Base-by-base conservation (phyloP, 2,888 invertebrate species). In the Copidosoma aretas region DNA sequence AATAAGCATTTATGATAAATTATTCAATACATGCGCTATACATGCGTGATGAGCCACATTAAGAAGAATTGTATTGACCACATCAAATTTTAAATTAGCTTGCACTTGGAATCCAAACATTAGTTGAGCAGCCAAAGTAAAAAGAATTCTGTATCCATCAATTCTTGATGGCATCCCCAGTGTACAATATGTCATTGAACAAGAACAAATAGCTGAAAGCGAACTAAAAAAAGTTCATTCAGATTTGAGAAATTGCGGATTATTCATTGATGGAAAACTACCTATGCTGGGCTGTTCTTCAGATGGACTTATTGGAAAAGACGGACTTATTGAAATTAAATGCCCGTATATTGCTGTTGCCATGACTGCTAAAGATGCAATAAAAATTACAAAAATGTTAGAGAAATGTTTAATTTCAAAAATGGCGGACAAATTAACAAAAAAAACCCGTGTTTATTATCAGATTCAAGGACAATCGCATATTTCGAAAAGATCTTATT, bases 401-500 rank as follows among this genome's bases (percentile, higher is more conserved):
- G 39, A 12, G 19, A 49, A 19, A 46, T 46, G 10, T 52, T 64
- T n/a, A 21, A 51, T 3, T 41, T 51, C 24, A 58, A 49, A 49
- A 51, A 19, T 14, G 58, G 14, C 21, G 22, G 21, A 21, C 19
- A 21, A 41, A 53, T 75, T 71, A 75, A 71, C 58, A 22, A 25
- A n/a, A 70, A 15, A 0, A 73, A 75, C 22, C 22, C n/a, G 5
- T 73, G 72, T n/a, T 56, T 76, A 69, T 64, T 74, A 73, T 63
- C 75, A 74, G 72, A 70, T 75, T 1, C 75, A 75, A 70, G 75
- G 75, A 0, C 73, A 75, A 51, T 54, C 75, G 10, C 73, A 75
- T 63, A 71, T 75, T 1, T 74, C 74, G 1, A 22, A 46, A 14
- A 51, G 72, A 51, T 12, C 43, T 1, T 73, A 73, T 19, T 73